phyloP scores from a whole-genome alignment of 37 sponge, comb jelly and placozoan genomes.

The Theonella swinhoei region DNA sequence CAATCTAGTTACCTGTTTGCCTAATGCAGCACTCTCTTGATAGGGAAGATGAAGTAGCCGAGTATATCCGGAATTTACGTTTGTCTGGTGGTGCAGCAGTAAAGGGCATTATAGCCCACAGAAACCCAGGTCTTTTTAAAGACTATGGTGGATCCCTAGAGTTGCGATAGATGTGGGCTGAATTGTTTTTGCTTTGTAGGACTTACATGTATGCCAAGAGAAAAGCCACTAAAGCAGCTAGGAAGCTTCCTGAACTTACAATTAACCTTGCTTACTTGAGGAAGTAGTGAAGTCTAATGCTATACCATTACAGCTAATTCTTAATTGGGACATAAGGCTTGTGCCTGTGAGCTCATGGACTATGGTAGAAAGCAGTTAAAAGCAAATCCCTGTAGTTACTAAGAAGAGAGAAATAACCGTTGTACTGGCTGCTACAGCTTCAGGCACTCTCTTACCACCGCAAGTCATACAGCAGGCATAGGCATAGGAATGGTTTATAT shows the following conservation, averaged over 20 bases:
- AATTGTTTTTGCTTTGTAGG: neutral
- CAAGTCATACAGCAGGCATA: conserved; percentile 24
- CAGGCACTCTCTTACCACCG: conserved; percentile 18
- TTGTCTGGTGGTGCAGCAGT: neutral
- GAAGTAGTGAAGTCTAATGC: conserved; percentile 2
- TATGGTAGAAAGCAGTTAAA: neutral
- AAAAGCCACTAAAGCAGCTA: conserved; percentile 26
- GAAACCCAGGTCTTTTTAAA: neutral
- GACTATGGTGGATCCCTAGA: neutral
- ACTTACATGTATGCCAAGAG: conserved; percentile 2
- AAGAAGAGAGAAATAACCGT: conserved; percentile 24
- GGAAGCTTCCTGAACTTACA: conserved; percentile 6
- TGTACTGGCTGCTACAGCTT: conserved; percentile 23
- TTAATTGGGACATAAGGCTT: conserved; percentile 7
- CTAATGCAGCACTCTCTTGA: neutral
- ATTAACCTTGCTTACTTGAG: neutral
- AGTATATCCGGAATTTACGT: neutral
- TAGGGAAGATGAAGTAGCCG: neutral
- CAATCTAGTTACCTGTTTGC: neutral
- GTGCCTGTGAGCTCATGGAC: conserved; percentile 40
- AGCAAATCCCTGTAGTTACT: conserved; percentile 11
- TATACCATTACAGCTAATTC: conserved; percentile 2
- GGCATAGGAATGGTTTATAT: too few species aligned
- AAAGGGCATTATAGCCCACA: neutral
- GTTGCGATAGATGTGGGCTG: conserved; percentile 6